Conservation (phyloP, 2,113 vertebrate species). For the Charina bottae region DNA sequence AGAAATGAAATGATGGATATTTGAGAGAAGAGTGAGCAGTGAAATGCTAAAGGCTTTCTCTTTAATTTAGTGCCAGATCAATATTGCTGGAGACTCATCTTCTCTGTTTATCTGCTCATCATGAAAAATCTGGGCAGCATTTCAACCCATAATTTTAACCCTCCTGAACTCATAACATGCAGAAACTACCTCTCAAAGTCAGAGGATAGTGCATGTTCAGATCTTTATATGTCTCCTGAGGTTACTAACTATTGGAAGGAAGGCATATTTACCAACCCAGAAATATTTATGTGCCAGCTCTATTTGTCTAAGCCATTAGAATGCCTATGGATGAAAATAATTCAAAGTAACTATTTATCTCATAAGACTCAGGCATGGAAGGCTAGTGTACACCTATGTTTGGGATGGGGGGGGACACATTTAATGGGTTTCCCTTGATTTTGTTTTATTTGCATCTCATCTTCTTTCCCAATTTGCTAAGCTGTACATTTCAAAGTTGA, state of each 20-base stretch:
- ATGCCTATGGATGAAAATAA: not conserved
- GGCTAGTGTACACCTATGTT: not conserved
- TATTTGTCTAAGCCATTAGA: slow-evolving; percentile 5
- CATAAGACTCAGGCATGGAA: not conserved
- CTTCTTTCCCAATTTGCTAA: not conserved
- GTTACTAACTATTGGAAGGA: slow-evolving; percentile 5
- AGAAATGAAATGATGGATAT: slow-evolving; percentile 27
- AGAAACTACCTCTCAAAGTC: not conserved
- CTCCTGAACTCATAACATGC: slow-evolving; percentile 5
- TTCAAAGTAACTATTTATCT: not conserved
- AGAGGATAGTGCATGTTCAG: not conserved
- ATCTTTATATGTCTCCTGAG: slow-evolving; percentile 20
- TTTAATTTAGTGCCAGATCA: slow-evolving; percentile 34
- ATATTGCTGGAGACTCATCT: slow-evolving; percentile 36
- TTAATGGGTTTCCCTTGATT: not conserved
- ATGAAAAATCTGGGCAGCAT: slow-evolving; percentile 17
- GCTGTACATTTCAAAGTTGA: not conserved
- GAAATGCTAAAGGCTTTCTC: slow-evolving; percentile 21
- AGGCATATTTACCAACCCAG: not conserved
- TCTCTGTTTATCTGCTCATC: slow-evolving; percentile 20
- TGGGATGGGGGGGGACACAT: no score
- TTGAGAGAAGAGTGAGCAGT: slow-evolving; percentile 13
- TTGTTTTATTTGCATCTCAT: not conserved
- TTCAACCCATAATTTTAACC: slow-evolving; percentile 14
- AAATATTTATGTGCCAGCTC: slow-evolving; percentile 3